Evolutionary conservation across 1,140 invertebrate species (phyloP), one percentile per base, ranked within the genome.

Genomic region (Wasmannia auropunctata): DNA sequence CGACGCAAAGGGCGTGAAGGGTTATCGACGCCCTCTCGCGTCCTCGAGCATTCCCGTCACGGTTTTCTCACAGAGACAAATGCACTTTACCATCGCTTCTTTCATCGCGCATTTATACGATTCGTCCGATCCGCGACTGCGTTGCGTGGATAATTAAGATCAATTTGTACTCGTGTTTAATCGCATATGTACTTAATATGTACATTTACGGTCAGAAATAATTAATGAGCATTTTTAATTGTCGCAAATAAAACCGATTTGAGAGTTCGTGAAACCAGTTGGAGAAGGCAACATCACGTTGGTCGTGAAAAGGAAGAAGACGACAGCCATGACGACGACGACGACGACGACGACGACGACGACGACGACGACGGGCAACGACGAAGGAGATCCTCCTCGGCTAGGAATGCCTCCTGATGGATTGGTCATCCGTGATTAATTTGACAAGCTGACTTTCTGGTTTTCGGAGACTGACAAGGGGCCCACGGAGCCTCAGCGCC

Each of bases 381-480:
- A 91, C 87, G 87, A 90, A 88, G 86, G 37, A 85, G 86, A 90
- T 90, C 89, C 91, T 91, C 88, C 87, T 89, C 87, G 86, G 88
- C 93, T 95, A 95, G 94, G 93, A 95, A 95, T 95, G 90, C 94
- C 91, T 93, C 86, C 94, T 95, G 95, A 95, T 95, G 95, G 95
- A 95, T 95, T 95, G 94, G 95, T 95, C 94, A 95, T 94, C 95
- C 94, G 93, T 95, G 94, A 95, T 95, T 95, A 95, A 95, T 95
- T 95, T 95, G 94, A 95, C 94, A 95, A 95, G 95, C 93, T 94
- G 94, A 95, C 94, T 95, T 95, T 95, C 95, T 95, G 94, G 95
- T 95, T 95, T 95, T 95, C 91, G 93, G 93, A 93, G 92, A 93
- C 92, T 93, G 94, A 95, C 94, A 93, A 94, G 93, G 91, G 89